phyloP scores from a whole-genome alignment of 2,113 vertebrate genomes.

The Chiloscyllium plagiosum region DNA sequence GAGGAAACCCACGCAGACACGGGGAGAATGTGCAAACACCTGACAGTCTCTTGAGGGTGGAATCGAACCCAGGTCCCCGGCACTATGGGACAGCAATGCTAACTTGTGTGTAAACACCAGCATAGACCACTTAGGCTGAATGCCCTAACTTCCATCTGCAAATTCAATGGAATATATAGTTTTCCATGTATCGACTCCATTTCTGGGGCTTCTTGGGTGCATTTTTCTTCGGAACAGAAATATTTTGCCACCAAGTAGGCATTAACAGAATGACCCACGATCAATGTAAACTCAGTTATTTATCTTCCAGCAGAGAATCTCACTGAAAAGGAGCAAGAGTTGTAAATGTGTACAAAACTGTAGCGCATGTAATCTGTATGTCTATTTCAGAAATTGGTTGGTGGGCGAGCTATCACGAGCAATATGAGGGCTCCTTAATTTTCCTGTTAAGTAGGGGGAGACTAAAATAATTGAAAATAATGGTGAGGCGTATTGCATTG shows the following conservation, averaged over 20 bases:
- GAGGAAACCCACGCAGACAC: no score
- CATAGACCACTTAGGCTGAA: not conserved
- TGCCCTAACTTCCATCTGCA: not conserved
- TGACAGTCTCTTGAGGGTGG: no score
- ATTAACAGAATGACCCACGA: not conserved
- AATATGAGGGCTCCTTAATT: not conserved
- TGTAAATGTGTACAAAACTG: not conserved
- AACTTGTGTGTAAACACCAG: not conserved
- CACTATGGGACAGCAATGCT: no score
- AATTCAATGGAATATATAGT: not conserved
- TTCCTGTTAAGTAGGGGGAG: not conserved
- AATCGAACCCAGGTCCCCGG: no score
- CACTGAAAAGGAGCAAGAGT: conserved; percentile 4
- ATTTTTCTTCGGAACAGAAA: not conserved
- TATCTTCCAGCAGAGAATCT: not conserved
- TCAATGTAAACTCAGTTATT: not conserved
- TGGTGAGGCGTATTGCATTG: not conserved
- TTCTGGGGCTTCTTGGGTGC: not conserved
- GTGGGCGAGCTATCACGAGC: not conserved
- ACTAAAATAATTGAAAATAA: not conserved
- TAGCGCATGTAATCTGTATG: not conserved
- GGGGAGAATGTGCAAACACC: no score
- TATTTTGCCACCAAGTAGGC: not conserved
- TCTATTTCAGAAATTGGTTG: not conserved
- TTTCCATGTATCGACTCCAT: not conserved